Conservation (phyloP, 2,113 vertebrate genomes). For the Centropus bengalensis region DNA sequence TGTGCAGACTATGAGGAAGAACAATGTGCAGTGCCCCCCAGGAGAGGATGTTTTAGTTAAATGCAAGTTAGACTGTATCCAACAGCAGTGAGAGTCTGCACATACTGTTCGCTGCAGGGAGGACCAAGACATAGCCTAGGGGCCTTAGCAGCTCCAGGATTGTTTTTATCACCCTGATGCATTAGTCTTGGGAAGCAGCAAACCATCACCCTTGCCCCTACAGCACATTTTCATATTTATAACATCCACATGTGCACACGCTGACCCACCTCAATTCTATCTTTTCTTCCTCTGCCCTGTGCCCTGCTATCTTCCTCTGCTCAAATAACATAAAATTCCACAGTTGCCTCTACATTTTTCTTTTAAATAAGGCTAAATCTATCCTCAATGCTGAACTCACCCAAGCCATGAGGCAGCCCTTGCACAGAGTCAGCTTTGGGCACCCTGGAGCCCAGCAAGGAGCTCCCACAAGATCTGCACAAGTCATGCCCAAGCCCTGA, state of each 20-base stretch:
- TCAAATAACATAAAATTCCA: neutral
- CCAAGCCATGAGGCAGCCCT: neutral
- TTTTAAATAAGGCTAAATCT: neutral
- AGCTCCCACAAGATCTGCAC: neutral
- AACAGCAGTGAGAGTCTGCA: neutral
- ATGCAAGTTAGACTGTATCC: neutral
- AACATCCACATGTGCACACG: rapidly evolving
- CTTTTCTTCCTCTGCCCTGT: neutral
- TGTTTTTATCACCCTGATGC: neutral
- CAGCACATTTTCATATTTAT: neutral
- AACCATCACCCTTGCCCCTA: neutral
- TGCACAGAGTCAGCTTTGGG: neutral
- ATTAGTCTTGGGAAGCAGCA: neutral
- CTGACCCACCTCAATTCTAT: neutral
- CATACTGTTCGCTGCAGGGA: neutral
- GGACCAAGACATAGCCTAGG: neutral
- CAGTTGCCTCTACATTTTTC: neutral
- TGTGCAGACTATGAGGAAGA: neutral
- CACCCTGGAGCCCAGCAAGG: neutral
- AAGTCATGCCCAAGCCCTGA: neutral
- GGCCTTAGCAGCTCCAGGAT: neutral
- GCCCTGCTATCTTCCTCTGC: neutral
- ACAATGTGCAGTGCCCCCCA: neutral
- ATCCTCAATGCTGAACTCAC: neutral
- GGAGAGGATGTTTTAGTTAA: neutral